phyloP scores from a whole-genome alignment of 2,888 invertebrate genomes.

The Epinotia bilunana region DNA sequence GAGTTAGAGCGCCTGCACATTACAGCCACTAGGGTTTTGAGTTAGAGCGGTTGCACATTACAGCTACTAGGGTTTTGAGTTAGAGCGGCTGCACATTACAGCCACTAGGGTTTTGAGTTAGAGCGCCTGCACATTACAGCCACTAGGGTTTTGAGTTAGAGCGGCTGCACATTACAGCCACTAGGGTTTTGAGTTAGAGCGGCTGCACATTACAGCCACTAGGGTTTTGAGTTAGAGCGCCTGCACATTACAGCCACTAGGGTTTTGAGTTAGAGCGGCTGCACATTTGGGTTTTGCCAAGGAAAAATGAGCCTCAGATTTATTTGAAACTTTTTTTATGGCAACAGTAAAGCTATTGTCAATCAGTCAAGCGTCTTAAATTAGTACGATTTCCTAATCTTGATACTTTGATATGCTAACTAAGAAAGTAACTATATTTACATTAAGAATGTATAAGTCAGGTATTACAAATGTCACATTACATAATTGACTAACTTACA shows the following conservation, averaged over 20 bases:
- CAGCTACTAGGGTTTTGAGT: constrained; percentile 63
- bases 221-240: constrained; percentile 68
- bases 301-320: no score
- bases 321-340: no score
- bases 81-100: constrained; percentile 47
- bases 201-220: background rate
- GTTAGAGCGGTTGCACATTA: constrained; percentile 53
- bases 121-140: constrained; percentile 28
- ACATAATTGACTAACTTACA: no score
- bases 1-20: constrained; percentile 57
- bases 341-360: no score
- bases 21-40: constrained; percentile 59
- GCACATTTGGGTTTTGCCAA: background rate
- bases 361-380: no score
- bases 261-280: constrained; percentile 69
- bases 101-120: constrained; percentile 66
- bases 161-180: background rate
- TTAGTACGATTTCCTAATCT: no score
- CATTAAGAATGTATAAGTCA: no score
- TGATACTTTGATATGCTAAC: no score
- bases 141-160: constrained; percentile 67
- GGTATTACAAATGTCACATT: no score
- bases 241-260: background rate
- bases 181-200: constrained; percentile 67
- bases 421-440: no score